These are phyloP conservation scores for Scopus umbretta DNA, from an alignment of 2,113 vertebrate genomes.

Conservation along the genomic window DNA sequence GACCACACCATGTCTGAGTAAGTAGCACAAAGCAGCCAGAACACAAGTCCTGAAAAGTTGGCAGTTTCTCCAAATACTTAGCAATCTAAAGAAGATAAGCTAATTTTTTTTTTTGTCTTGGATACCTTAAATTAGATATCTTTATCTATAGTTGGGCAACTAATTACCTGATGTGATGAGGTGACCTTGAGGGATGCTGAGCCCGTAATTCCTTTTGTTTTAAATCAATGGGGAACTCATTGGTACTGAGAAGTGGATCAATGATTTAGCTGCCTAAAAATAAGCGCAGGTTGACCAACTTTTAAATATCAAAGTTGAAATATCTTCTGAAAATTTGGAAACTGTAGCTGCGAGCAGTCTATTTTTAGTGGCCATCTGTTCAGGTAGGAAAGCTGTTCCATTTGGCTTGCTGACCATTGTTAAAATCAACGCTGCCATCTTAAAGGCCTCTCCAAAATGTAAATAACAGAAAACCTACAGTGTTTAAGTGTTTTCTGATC, in stretches of 20 bases:
- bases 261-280: not conserved
- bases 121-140: not conserved
- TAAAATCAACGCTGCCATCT: not conserved
- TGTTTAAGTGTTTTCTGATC: not conserved
- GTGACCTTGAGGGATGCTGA: not conserved
- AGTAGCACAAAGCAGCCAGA: not conserved
- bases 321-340: not conserved
- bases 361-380: slow-evolving; percentile 30
- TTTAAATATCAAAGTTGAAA: not conserved
- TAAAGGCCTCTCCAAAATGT: not conserved
- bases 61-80: not conserved
- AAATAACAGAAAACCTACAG: not conserved
- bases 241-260: not conserved
- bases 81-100: not conserved
- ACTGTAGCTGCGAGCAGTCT: not conserved
- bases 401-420: not conserved
- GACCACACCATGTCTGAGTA: not conserved
- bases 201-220: not conserved
- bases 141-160: not conserved
- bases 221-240: not conserved
- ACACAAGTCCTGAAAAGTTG: not conserved
- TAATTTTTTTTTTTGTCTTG: not conserved
- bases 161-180: not conserved
- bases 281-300: not conserved
- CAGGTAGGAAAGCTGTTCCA: slow-evolving; percentile 4